Evolutionary conservation across 2,888 invertebrate species (phyloP).

Genomic region (Trichogramma dendrolimi): DNA sequence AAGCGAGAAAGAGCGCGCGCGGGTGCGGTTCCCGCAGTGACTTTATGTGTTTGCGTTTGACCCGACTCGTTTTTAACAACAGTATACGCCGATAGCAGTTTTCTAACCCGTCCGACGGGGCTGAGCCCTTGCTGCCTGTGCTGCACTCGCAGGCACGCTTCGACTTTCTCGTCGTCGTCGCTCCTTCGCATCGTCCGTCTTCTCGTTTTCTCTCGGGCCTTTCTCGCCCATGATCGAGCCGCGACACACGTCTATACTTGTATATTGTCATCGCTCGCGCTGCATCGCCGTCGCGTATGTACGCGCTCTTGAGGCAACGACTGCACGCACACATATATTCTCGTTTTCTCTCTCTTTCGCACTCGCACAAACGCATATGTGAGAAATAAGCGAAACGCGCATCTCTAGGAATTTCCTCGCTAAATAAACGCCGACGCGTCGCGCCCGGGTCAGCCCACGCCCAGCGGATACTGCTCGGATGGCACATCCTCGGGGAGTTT

Average conservation of each 20-base stretch:
- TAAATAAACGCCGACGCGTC: not conserved
- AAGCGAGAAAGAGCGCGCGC: conserved; percentile 1
- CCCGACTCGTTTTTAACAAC: conserved; percentile 26
- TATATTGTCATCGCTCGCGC: too few species aligned
- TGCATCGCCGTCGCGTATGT: too few species aligned
- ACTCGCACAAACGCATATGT: not conserved
- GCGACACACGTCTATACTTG: too few species aligned
- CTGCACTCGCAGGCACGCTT: conserved; percentile 38
- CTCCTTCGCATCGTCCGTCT: not conserved
- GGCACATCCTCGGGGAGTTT: conserved; percentile 25
- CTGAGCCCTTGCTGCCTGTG: conserved; percentile 33
- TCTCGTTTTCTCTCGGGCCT: conserved; percentile 15
- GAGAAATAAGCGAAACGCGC: too few species aligned
- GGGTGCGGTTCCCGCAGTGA: not conserved
- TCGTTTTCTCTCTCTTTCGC: not conserved
- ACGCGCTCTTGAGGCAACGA: too few species aligned
- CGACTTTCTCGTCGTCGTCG: not conserved
- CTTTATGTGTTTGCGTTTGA: not conserved
- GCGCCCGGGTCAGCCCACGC: not conserved
- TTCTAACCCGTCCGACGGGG: too few species aligned
- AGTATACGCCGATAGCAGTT: not conserved
- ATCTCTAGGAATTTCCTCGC: too few species aligned
- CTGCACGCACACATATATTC: not conserved
- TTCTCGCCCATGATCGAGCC: not conserved
- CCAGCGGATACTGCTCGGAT: conserved; percentile 8